These are phyloP conservation scores for Eulemur rubriventer DNA, from an alignment of 2,797 vertebrate species.

Conservation along the genomic window DNA sequence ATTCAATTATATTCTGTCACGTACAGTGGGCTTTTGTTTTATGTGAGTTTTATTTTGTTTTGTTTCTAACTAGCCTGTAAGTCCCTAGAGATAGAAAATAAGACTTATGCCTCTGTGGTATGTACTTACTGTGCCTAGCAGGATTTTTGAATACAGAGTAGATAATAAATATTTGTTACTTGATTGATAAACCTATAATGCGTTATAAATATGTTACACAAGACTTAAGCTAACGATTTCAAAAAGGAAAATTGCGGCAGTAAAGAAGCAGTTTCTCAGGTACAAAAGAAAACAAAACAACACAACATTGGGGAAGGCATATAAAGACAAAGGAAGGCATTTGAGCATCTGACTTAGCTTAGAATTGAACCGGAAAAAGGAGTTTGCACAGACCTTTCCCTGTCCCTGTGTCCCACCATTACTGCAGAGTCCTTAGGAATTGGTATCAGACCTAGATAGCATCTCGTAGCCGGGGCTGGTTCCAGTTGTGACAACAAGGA, in stretches of 20 bases:
- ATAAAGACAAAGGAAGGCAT: not conserved
- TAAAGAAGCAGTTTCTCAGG: not conserved
- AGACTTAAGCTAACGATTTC: not conserved
- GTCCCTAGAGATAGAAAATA: slow-evolving; percentile 30
- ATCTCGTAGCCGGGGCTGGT: not conserved
- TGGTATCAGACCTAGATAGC: not conserved
- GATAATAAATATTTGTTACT: slow-evolving; percentile 34
- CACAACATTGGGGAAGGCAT: not conserved
- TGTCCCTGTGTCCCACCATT: not conserved
- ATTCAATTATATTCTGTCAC: slow-evolving; percentile 43
- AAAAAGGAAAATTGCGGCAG: not conserved
- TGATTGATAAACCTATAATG: not conserved
- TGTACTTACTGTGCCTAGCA: not conserved
- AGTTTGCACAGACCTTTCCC: not conserved
- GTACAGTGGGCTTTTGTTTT: slow-evolving; percentile 35
- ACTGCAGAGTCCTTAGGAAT: not conserved
- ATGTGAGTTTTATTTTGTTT: slow-evolving; percentile 52
- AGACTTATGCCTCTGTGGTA: not conserved
- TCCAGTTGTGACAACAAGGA: not conserved
- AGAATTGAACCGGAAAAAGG: not conserved
- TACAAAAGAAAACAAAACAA: not conserved
- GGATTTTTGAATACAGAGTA: slow-evolving; percentile 14
- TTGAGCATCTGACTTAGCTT: not conserved
- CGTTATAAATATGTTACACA: slow-evolving; percentile 30
- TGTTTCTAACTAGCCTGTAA: slow-evolving; percentile 19